Evolutionary conservation across 2,797 vertebrate species (phyloP).

Genomic region (Lepus oiostolus): DNA sequence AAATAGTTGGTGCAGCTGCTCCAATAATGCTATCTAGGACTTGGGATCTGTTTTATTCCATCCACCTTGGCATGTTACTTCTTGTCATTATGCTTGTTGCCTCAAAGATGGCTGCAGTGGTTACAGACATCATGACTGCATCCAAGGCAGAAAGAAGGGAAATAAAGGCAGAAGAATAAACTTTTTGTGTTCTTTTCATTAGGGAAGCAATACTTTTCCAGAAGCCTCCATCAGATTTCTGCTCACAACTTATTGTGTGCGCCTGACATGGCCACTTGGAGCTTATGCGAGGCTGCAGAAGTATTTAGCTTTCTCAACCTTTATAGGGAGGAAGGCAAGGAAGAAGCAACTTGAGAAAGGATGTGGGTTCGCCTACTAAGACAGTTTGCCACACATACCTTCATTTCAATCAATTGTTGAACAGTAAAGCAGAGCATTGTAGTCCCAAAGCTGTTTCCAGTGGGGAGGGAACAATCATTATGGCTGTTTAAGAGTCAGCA

Average conservation of each 20-base stretch:
- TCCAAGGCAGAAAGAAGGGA: not conserved
- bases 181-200: not conserved
- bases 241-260: not conserved
- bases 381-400: not conserved
- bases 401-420: conserved; percentile 12
- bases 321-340: not conserved
- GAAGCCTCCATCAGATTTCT: not conserved
- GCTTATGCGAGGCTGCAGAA: not conserved
- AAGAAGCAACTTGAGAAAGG: not conserved
- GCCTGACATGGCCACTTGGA: not conserved
- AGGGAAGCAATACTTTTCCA: not conserved
- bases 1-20: not conserved
- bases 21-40: not conserved
- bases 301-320: not conserved
- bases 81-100: conserved; percentile 14
- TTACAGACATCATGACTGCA: too few species aligned
- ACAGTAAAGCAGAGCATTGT: not conserved
- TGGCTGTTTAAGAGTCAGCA: conserved; percentile 41
- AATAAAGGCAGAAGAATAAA: not conserved
- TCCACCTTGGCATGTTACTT: not conserved
- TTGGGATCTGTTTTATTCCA: not conserved
- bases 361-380: not conserved
- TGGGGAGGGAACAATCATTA: conserved; percentile 1
- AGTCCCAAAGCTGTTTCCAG: not conserved
- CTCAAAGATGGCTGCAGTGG: not conserved